Conservation (phyloP, 2,888 invertebrate genomes). For the Halocaridina rubra region DNA sequence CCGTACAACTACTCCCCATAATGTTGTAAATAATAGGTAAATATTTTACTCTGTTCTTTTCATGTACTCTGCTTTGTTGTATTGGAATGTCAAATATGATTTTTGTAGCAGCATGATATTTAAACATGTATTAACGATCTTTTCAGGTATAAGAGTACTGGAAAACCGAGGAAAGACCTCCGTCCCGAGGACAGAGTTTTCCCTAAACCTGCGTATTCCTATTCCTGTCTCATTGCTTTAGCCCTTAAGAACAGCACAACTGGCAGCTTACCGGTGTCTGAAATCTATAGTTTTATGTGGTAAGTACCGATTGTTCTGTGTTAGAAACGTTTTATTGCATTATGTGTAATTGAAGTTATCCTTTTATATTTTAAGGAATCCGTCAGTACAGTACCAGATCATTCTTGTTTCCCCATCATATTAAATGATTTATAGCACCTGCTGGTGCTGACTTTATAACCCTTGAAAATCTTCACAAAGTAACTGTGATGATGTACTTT, state of each 20-base stretch:
- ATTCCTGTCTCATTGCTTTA: constrained; percentile 97
- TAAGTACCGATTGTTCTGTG: constrained; percentile 70
- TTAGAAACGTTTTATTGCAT: background rate
- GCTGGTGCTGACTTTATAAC: too few relatives aligned
- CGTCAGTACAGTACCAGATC: too few relatives aligned
- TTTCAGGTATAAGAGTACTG: constrained; percentile 39
- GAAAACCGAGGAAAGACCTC: constrained; percentile 38
- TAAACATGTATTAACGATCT: background rate
- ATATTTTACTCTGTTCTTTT: background rate
- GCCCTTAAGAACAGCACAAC: constrained; percentile 95
- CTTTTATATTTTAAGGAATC: too few relatives aligned
- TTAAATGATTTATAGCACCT: too few relatives aligned
- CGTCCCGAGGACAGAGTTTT: constrained; percentile 74
- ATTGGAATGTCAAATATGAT: too few relatives aligned
- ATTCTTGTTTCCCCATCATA: too few relatives aligned
- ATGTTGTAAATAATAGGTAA: constrained; percentile 45
- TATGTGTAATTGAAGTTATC: too few relatives aligned
- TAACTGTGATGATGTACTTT: too few relatives aligned
- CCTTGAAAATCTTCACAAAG: too few relatives aligned
- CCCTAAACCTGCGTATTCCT: constrained; percentile 97
- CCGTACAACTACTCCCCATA: constrained; percentile 54
- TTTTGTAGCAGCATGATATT: too few relatives aligned
- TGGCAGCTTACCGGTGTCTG: constrained; percentile 95
- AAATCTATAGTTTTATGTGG: constrained; percentile 99
- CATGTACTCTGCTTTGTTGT: background rate